Evolutionary conservation across 2,797 vertebrate species (phyloP).

Genomic region (Myotis planiceps): DNA sequence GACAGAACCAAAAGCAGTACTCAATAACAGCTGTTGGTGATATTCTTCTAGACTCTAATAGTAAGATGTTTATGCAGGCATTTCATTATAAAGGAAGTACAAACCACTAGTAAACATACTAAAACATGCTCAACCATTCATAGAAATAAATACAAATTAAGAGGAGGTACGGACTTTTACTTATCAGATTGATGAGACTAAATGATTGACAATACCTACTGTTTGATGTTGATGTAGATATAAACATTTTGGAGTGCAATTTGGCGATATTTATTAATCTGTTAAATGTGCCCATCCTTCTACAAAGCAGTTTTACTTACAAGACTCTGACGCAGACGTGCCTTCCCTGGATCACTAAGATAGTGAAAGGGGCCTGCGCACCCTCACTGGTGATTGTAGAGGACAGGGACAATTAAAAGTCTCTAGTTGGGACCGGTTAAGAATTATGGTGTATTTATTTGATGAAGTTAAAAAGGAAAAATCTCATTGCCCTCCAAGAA

Average conservation of each 20-base stretch:
- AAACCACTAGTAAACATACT: background rate
- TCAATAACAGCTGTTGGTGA: background rate
- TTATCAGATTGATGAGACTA: background rate
- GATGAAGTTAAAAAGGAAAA: background rate
- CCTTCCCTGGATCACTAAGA: background rate
- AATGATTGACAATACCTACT: background rate
- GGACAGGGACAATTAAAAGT: background rate
- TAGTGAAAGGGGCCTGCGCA: background rate
- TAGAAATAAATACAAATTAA: background rate
- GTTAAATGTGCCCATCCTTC: background rate
- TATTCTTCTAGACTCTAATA: background rate
- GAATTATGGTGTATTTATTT: background rate
- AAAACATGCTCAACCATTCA: background rate
- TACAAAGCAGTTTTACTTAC: background rate
- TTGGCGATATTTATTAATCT: background rate
- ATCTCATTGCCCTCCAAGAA: background rate
- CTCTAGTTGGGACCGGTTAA: background rate
- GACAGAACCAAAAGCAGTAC: background rate
- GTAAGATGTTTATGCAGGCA: background rate
- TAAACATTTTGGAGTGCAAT: background rate
- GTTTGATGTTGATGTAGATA: background rate
- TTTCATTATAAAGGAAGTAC: background rate
- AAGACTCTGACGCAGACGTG: background rate
- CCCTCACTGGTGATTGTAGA: background rate
- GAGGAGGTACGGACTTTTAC: background rate